Evolutionary conservation across 2,113 vertebrate genomes (phyloP).

Genomic region (Amphiprion percula): DNA sequence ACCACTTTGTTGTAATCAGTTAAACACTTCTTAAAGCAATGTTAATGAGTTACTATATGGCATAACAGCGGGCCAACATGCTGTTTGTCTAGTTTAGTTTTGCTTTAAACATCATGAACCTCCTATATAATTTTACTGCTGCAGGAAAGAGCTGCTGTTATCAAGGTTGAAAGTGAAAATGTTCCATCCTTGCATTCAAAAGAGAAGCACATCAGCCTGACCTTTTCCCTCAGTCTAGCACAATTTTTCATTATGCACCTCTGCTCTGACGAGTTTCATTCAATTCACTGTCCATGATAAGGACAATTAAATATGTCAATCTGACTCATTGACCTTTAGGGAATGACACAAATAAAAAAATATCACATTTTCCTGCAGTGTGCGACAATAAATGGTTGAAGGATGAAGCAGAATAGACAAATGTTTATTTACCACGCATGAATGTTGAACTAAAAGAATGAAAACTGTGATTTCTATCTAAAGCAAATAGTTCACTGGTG

Average conservation of each 20-base stretch:
- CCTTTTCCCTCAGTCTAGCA: conserved; percentile 44
- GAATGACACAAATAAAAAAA: conserved; percentile 51
- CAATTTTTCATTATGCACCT: conserved; percentile 48
- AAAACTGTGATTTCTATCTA: not conserved
- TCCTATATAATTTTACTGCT: not conserved
- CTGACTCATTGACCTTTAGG: conserved; percentile 62
- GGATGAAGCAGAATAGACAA: not conserved
- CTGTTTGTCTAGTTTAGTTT: not conserved
- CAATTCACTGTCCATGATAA: conserved; percentile 48
- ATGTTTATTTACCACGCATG: not conserved
- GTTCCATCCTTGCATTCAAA: conserved; percentile 22
- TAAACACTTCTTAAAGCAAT: not conserved
- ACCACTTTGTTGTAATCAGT: not conserved
- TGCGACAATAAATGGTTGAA: not conserved
- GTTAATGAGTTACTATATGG: not conserved
- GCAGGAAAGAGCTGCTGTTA: conserved; percentile 5
- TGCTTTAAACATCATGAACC: not conserved
- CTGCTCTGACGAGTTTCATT: conserved; percentile 39
- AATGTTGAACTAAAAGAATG: not conserved
- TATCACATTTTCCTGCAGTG: conserved; percentile 27
- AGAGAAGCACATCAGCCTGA: conserved; percentile 35
- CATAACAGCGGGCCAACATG: not conserved
- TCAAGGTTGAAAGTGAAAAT: conserved; percentile 23
- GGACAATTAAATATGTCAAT: conserved; percentile 62
- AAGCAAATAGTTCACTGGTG: not conserved